Percentiles rank a stretch among this genome's conserved stretches.
Conservation (phyloP, 2,797 vertebrate genomes). For the Champsocephalus gunnari region DNA sequence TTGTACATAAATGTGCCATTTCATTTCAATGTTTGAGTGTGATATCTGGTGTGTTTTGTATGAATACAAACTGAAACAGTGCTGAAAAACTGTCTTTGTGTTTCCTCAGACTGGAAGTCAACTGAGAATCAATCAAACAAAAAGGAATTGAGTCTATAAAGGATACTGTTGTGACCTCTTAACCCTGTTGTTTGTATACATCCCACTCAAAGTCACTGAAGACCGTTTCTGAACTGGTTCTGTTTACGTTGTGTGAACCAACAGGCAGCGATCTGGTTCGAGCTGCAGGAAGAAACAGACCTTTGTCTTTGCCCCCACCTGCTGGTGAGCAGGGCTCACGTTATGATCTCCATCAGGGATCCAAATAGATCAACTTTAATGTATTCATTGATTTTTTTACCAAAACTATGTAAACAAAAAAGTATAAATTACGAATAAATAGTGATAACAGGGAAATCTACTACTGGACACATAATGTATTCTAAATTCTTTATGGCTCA, state of each 20-base stretch:
- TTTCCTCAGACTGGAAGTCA: not conserved
- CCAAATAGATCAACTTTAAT: not conserved
- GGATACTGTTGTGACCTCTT: not conserved
- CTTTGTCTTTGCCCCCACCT: conserved; percentile 61
- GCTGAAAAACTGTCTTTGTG: not conserved
- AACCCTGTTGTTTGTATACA: not conserved
- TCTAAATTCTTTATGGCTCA: not conserved
- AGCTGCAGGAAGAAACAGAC: conserved; percentile 8
- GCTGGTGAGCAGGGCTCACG: conserved; percentile 48
- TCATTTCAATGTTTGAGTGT: conserved; percentile 37
- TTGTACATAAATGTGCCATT: conserved; percentile 50
- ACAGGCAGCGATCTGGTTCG: conserved; percentile 2
- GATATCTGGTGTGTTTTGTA: conserved; percentile 28
- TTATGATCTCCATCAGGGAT: not conserved
- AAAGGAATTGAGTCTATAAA: not conserved
- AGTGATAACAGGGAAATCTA: not conserved
- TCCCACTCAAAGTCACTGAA: conserved; percentile 21
- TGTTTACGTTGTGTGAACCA: conserved; percentile 12
- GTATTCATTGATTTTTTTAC: too few relatives aligned
- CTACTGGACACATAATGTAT: not conserved
- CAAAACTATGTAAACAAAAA: not conserved
- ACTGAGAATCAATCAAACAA: not conserved
- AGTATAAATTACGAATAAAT: not conserved
- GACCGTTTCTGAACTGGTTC: conserved; percentile 13
- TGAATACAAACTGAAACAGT: conserved; percentile 4